Base-by-base conservation (phyloP, 2,888 invertebrate species). In the Leptinotarsa rubiginosa region DNA sequence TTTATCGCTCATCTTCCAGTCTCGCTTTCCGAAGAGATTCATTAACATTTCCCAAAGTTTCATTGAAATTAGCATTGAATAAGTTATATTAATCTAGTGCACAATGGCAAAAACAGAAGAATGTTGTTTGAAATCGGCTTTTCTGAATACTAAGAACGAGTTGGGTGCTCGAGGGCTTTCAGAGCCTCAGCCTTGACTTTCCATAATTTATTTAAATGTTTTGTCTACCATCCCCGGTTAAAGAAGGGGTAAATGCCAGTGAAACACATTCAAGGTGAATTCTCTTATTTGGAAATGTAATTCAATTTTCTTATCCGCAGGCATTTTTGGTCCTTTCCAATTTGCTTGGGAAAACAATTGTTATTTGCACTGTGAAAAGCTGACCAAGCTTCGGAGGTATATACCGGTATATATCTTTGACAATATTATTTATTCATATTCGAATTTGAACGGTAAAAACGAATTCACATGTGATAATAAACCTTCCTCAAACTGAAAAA, bases 151-250 rank as follows among this genome's bases (percentile, higher is more conserved):
- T 73, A 59, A 65, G 65, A 65, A 69, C 22, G 22, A 69, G 56
- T 47, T 47, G 65, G 69, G 64, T 69, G 56, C 69, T 56, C 65
- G 65, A 41, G 56, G 50, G 68, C 74, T 70, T 54, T 74, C 47
- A 56, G 62, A 50, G 52, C 22, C 54, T 66, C 52, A 52, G 47
- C 67, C 68, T 47, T 75, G 72, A 70, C 69, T 71, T 69, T 54
- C 31, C 62, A 54, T 75, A 75, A 75, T 75, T 75, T 72, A 72
- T 75, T 75, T 66, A 75, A 49, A 71, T 62, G 65, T 65, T 54
- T 72, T 64, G 71, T 71, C 71, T 75, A 69, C 65, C 66, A 69
- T 72, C 50, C 50, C 41, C 18, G 50, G 50, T 54, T 56, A 31
- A 56, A 56, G 16, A 50, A 59, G 64, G 68, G 56, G 56, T 41